A percentile compares a stretch with the other conserved stretches of the same genome.
Conservation (phyloP, 2,888 invertebrate genomes). For the Eristalinus aeneus region DNA sequence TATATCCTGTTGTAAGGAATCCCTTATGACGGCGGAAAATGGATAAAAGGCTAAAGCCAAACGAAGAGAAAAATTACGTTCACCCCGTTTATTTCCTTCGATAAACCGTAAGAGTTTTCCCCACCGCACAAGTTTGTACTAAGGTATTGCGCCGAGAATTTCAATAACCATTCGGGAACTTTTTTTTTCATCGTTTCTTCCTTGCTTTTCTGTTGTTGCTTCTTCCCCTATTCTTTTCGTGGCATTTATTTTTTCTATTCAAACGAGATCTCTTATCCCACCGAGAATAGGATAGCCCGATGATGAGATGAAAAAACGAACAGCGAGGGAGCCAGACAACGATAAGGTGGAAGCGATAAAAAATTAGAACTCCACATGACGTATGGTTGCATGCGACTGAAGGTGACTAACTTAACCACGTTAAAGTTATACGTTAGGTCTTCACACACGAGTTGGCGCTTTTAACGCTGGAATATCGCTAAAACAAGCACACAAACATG, state of each 20-base stretch:
- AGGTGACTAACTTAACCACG: background rate
- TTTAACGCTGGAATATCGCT: background rate
- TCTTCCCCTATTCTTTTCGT: constrained; percentile 2
- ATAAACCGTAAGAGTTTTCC: constrained; percentile 50
- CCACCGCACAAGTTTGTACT: constrained; percentile 6
- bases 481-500: background rate
- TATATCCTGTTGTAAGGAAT: constrained; percentile 65
- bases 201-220: background rate
- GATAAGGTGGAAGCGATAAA: background rate
- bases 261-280: constrained; percentile 24
- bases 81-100: constrained; percentile 65
- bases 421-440: constrained; percentile 15
- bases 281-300: constrained; percentile 37
- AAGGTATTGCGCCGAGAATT: constrained; percentile 43
- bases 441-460: background rate
- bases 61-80: constrained; percentile 70
- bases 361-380: constrained; percentile 7
- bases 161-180: constrained; percentile 50
- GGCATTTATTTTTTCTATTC: background rate
- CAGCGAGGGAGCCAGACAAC: background rate
- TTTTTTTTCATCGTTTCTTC: background rate
- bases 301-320: constrained; percentile 19
- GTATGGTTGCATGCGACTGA: constrained; percentile 23
- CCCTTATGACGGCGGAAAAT: constrained; percentile 67
- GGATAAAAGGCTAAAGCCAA: constrained; percentile 70